phyloP scores from a whole-genome alignment of 2,797 vertebrate species.

The Poecile montanus region DNA sequence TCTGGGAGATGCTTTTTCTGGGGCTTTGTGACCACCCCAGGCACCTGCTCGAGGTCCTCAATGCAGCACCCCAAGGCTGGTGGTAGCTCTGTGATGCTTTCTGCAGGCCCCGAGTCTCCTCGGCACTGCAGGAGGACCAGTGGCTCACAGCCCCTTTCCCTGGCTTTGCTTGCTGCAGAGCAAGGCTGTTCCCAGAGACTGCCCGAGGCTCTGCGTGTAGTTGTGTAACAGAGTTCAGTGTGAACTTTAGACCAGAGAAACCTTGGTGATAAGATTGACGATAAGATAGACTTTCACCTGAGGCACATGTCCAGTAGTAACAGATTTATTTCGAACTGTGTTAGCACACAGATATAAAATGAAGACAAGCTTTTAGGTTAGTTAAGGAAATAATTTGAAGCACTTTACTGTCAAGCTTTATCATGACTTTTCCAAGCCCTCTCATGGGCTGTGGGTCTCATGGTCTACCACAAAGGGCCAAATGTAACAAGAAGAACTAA shows the following conservation, averaged over 20 bases:
- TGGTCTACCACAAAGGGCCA: constrained; percentile 79
- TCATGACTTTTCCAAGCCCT: constrained; percentile 82
- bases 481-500: constrained; percentile 63
- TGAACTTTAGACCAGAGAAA: neutral
- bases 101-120: fast-evolving
- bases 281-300: neutral
- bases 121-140: neutral
- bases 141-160: neutral
- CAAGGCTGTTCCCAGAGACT: neutral
- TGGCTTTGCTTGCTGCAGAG: neutral
- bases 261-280: neutral
- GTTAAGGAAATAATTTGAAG: constrained; percentile 2
- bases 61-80: neutral
- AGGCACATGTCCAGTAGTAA: neutral
- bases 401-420: constrained; percentile 88
- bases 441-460: constrained; percentile 81
- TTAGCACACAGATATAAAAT: neutral
- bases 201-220: neutral
- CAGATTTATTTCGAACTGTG: neutral
- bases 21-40: neutral
- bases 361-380: neutral
- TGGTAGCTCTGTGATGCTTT: neutral
- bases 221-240: neutral
- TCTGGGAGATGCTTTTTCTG: neutral
- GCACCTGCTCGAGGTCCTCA: neutral